These are phyloP conservation scores for Scaptomyza parva DNA, from an alignment of 2,888 invertebrate species.

Conservation along the genomic window DNA sequence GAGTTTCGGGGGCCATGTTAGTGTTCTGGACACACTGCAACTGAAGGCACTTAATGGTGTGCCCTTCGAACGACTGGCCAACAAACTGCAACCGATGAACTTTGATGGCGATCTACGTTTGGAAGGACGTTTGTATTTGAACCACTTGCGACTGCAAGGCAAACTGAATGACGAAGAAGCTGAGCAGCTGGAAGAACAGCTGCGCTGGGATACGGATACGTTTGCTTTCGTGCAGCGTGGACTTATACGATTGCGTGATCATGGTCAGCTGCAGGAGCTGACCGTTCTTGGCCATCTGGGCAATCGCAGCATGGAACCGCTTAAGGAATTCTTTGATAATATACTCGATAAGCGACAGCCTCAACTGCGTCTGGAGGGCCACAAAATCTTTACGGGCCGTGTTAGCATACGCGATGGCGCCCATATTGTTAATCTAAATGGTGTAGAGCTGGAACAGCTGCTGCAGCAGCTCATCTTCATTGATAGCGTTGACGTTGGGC, in stretches of 20 bases:
- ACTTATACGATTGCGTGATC: constrained; percentile 57
- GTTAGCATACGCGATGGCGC: constrained; percentile 80
- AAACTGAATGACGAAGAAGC: constrained; percentile 59
- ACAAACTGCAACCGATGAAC: constrained; percentile 65
- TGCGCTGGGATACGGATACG: constrained; percentile 67
- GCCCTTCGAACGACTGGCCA: constrained; percentile 83
- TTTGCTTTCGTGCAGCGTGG: constrained; percentile 75
- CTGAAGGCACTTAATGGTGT: constrained; percentile 84
- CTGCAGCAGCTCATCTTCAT: constrained; percentile 84
- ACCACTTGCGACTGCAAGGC: constrained; percentile 72
- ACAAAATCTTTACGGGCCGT: constrained; percentile 79
- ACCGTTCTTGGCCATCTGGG: constrained; percentile 70
- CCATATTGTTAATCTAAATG: constrained; percentile 79
- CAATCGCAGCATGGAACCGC: constrained; percentile 66
- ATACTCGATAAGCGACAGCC: constrained; percentile 73
- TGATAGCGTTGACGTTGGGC: constrained; percentile 66
- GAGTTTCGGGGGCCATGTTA: constrained; percentile 68
- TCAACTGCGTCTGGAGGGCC: constrained; percentile 63
- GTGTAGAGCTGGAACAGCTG: constrained; percentile 81
- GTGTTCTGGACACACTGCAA: constrained; percentile 77
- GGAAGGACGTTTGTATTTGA: constrained; percentile 72
- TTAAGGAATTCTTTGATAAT: constrained; percentile 74
- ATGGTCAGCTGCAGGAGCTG: constrained; percentile 62
- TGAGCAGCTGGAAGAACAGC: constrained; percentile 38
- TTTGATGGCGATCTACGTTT: constrained; percentile 74